Conservation (phyloP, 2,113 vertebrate species). For the Psittacula cyanocephala region DNA sequence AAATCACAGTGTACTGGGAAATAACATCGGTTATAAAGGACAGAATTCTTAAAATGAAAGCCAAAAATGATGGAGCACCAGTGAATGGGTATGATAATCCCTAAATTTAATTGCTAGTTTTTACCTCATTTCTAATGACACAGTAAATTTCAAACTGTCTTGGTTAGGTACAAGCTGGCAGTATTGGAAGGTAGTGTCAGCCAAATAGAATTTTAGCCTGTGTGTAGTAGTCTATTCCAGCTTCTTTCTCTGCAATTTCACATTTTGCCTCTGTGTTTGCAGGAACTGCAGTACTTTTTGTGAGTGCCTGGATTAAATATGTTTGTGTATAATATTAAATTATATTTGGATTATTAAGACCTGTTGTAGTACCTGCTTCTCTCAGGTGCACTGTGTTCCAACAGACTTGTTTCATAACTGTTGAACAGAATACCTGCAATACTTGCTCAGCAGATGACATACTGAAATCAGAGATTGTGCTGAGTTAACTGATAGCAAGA, state of each 20-base stretch:
- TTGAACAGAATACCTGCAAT: neutral
- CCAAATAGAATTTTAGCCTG: neutral
- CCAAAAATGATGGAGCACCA: neutral
- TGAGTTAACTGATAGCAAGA: neutral
- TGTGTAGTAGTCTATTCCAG: neutral
- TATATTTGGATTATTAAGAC: neutral
- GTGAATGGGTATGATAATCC: neutral
- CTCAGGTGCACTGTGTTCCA: neutral
- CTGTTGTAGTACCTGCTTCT: neutral
- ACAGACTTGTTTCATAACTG: neutral
- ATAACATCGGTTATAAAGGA: neutral
- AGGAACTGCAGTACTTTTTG: neutral
- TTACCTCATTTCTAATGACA: neutral
- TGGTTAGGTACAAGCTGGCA: neutral
- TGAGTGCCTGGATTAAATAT: neutral
- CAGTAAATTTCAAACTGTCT: neutral
- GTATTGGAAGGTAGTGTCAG: neutral
- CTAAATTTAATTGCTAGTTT: neutral
- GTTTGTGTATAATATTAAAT: neutral
- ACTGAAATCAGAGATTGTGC: neutral
- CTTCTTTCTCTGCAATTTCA: neutral
- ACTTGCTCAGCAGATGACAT: neutral
- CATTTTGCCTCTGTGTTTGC: neutral
- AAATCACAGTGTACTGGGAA: neutral
- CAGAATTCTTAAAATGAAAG: neutral